phyloP scores from a whole-genome alignment of 92 coral and sea anemone species.

The Nematostella vectensis region DNA sequence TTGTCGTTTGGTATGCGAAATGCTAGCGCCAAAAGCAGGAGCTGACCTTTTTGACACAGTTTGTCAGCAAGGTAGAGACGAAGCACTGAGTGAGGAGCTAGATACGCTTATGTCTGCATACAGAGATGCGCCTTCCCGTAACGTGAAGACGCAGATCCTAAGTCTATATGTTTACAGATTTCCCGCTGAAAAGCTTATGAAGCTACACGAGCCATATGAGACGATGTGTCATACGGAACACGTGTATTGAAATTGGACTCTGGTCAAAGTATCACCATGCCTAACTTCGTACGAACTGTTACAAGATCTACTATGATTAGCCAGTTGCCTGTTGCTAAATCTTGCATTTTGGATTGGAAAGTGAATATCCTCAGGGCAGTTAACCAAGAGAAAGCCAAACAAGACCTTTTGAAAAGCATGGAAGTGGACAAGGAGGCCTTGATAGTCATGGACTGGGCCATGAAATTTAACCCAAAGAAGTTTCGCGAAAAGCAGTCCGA shows the following conservation, averaged over 20 bases:
- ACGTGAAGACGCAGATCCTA: slow-evolving; percentile 17
- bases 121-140: slow-evolving; percentile 14
- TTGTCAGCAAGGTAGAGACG: slow-evolving; percentile 3
- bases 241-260: slow-evolving; percentile 7
- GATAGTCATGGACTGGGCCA: slow-evolving; percentile 63
- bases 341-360: slow-evolving; percentile 48
- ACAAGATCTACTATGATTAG: slow-evolving; percentile 20
- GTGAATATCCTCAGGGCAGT: slow-evolving; percentile 54
- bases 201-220: slow-evolving; percentile 20
- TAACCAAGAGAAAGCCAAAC: slow-evolving; percentile 64
- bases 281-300: slow-evolving; percentile 20
- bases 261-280: slow-evolving; percentile 21
- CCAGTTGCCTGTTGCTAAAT: slow-evolving; percentile 31
- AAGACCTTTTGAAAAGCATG: slow-evolving; percentile 30
- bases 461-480: slow-evolving; percentile 51
- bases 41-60: slow-evolving; percentile 5
- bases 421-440: slow-evolving; percentile 16
- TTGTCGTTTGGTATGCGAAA: slow-evolving; percentile 10
- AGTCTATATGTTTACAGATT: slow-evolving; percentile 12
- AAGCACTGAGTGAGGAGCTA: neutral
- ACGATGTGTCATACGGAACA: neutral
- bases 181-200: slow-evolving; percentile 5
- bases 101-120: slow-evolving; percentile 7
- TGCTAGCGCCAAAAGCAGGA: slow-evolving; percentile 14
- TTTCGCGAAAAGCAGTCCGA: slow-evolving; percentile 59